A percentile compares a stretch with the other conserved stretches of the same genome.
Conservation (phyloP, 1,140 invertebrate species). For the Pogonomyrmex californicus region DNA sequence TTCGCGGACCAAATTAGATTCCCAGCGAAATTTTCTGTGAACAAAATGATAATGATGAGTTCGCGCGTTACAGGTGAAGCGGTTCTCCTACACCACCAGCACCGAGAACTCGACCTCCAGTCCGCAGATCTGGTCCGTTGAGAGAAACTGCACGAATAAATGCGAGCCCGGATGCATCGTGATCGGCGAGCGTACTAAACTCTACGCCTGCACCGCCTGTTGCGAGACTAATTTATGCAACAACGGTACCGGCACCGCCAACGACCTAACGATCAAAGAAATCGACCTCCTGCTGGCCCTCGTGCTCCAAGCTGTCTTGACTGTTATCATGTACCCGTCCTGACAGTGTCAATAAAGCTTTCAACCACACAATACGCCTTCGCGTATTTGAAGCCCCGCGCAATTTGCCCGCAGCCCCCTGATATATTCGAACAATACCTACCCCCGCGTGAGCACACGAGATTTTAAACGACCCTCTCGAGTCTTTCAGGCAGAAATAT, state of each 20-base stretch:
- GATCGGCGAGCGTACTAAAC: conserved; percentile 94
- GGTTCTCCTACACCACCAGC: conserved; percentile 93
- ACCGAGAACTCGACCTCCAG: conserved; percentile 92
- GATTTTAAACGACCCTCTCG: too few relatives aligned
- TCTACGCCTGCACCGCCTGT: conserved; percentile 94
- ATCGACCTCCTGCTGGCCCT: conserved; percentile 83
- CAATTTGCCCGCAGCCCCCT: not conserved
- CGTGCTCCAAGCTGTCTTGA: conserved; percentile 81
- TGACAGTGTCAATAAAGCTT: conserved; percentile 77
- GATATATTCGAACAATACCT: not conserved
- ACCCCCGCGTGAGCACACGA: too few relatives aligned
- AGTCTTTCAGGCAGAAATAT: too few relatives aligned
- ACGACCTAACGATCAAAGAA: conserved; percentile 78
- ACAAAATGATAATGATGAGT: not conserved
- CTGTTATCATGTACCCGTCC: conserved; percentile 82
- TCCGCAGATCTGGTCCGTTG: conserved; percentile 93
- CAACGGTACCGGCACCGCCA: conserved; percentile 88
- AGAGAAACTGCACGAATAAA: conserved; percentile 93
- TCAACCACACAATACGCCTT: not conserved
- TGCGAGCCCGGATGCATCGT: conserved; percentile 95
- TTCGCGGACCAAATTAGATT: too few relatives aligned
- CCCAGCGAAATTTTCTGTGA: not conserved
- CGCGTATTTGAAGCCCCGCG: too few relatives aligned
- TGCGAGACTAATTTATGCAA: conserved; percentile 93
- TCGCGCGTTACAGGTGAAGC: conserved; percentile 90